A percentile compares a stretch with the other conserved stretches of the same genome.
phyloP scores from a whole-genome alignment of 2,888 invertebrate genomes.

The Pterostichus madidus region DNA sequence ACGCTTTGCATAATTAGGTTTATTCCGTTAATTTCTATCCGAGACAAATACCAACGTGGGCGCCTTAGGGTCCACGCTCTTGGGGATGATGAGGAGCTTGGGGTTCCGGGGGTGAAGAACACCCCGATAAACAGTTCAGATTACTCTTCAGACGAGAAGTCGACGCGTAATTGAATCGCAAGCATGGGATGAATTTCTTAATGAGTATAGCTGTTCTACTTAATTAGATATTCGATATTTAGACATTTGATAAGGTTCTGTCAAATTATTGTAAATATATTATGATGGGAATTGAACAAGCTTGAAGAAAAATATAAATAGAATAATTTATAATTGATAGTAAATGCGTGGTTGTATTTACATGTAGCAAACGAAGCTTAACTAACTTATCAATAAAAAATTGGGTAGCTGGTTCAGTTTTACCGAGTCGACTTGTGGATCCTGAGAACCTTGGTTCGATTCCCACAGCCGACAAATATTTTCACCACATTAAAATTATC shows the following conservation, averaged over 20 bases:
- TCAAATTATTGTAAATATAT: background rate
- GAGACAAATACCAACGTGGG: constrained; percentile 2
- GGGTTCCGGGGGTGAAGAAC: background rate
- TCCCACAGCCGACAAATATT: no score
- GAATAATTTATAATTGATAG: no score
- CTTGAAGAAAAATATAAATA: no score
- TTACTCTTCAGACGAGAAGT: constrained; percentile 44
- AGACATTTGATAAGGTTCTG: constrained; percentile 30
- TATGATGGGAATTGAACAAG: no score
- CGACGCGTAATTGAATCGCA: constrained; percentile 53
- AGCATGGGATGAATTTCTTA: constrained; percentile 34
- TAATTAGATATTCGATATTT: constrained; percentile 60
- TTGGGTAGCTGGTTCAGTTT: no score
- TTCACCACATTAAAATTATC: no score
- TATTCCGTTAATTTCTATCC: constrained; percentile 33
- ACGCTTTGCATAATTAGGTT: constrained; percentile 48
- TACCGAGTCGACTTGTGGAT: no score
- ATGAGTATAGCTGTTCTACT: constrained; percentile 51
- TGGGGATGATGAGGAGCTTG: background rate
- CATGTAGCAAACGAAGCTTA: no score
- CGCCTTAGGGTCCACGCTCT: background rate
- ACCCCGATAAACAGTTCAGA: constrained; percentile 58
- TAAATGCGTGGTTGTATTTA: no score
- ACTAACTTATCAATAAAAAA: no score
- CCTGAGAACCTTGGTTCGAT: no score